phyloP scores from a whole-genome alignment of 1,140 invertebrate genomes.

The Protaetia brevitarsis region DNA sequence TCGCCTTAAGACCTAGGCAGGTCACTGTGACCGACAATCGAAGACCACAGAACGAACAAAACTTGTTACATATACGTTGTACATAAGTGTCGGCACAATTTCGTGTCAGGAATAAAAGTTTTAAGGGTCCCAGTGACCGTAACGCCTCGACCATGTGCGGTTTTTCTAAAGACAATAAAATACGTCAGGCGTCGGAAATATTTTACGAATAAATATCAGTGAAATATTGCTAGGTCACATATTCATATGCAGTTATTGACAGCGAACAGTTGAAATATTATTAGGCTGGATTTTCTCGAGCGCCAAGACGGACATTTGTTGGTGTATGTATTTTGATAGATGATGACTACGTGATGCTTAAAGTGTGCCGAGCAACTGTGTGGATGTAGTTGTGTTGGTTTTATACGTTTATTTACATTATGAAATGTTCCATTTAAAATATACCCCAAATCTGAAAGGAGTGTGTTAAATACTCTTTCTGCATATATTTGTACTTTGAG shows the following conservation, averaged over 20 bases:
- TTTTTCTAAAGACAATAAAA: constrained; percentile 4
- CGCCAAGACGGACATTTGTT: not conserved
- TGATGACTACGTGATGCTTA: not conserved
- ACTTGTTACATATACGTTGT: too few relatives aligned
- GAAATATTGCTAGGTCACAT: constrained; percentile 11
- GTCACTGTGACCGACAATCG: not conserved
- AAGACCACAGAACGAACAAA: not conserved
- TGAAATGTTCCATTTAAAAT: too few relatives aligned
- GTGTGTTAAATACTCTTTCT: too few relatives aligned
- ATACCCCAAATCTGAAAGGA: too few relatives aligned
- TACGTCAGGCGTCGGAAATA: constrained; percentile 7
- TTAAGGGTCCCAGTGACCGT: not conserved
- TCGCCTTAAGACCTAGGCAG: not conserved
- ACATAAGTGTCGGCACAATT: too few relatives aligned
- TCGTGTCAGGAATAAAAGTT: constrained; percentile 2
- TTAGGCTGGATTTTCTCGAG: not conserved
- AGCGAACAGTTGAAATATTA: constrained; percentile 1
- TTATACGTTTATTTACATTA: too few relatives aligned
- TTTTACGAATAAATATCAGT: constrained; percentile 13
- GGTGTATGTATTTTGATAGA: constrained; percentile 12
- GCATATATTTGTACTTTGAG: too few relatives aligned
- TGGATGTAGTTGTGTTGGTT: too few relatives aligned
- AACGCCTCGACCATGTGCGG: constrained; percentile 9
- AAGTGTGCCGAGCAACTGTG: constrained; percentile 4
- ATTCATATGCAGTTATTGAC: constrained; percentile 14